Conservation (phyloP, 2,888 invertebrate species). For the Heteromurus nitidus region DNA sequence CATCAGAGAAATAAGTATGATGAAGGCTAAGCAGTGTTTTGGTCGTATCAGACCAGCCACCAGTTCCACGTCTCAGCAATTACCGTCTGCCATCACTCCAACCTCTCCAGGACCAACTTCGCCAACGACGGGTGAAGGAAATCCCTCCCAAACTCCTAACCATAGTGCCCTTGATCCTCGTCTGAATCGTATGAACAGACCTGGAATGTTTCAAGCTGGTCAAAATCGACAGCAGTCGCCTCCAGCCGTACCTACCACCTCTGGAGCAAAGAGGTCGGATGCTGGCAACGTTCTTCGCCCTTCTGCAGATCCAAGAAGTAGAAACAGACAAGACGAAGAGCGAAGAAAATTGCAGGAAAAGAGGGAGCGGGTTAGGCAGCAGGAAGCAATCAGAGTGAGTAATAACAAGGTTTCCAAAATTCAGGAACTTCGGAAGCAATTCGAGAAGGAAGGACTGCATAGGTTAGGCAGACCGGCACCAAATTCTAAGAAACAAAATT, state of each 20-base stretch:
- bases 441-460: slow-evolving; percentile 62
- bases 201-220: background rate
- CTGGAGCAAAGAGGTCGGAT: slow-evolving; percentile 12
- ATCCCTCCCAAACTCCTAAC: background rate
- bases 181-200: slow-evolving; percentile 10
- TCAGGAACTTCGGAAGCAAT: slow-evolving; percentile 62
- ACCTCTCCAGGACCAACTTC: slow-evolving; percentile 31
- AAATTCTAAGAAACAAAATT: slow-evolving; percentile 38
- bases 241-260: background rate
- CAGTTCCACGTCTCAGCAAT: slow-evolving; percentile 8
- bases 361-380: slow-evolving; percentile 35
- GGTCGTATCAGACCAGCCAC: slow-evolving; percentile 28
- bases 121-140: background rate
- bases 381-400: slow-evolving; percentile 2
- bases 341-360: slow-evolving; percentile 26
- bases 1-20: slow-evolving; percentile 43
- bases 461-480: slow-evolving; percentile 51
- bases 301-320: slow-evolving; percentile 25
- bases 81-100: slow-evolving; percentile 14
- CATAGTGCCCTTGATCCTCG: slow-evolving; percentile 40
- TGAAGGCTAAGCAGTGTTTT: slow-evolving; percentile 62
- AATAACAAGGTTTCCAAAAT: slow-evolving; percentile 38
- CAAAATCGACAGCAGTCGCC: slow-evolving; percentile 36
- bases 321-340: slow-evolving; percentile 20
- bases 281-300: slow-evolving; percentile 51